Base-by-base conservation (phyloP, 2,113 vertebrate species). In the Trichomycterus rosablanca region DNA sequence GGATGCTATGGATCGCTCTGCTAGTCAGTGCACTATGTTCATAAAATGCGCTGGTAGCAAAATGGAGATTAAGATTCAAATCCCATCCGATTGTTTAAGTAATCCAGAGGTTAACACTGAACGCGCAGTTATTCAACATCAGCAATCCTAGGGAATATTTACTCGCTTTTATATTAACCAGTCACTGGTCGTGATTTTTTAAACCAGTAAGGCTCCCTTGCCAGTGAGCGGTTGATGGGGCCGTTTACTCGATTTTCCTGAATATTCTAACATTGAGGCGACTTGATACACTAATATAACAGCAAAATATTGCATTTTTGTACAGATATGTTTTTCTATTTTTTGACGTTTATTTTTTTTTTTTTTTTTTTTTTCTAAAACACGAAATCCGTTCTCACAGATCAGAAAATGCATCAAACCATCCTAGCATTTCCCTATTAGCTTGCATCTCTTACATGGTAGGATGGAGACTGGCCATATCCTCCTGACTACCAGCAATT, bases 1-100 rank as follows among this genome's bases (percentile, higher is more conserved):
- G 72, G 75, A 74, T 73, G 72, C 43, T 70, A 32, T 16, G 19
- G 61, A 54, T 46, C 18, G 57, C 56, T 23, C 39, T 42, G 63
- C 49, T 63, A 66, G 54, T 23, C 45, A 51, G 44, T 55, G 61
- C 32, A 46, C 40, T 24, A 32, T 32, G 57, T 30, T 11, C 28
- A 9, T 64, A 40, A 57, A 50, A 61, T 76, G 63, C 52, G 30
- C 35, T 53, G 49, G 57, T 34, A 50, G 26, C 56, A 52, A 55
- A 14, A 53, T 56, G 66, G 45, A 66, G 54, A 67, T 70, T 59
- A 53, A n/a, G 6, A 43, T 55, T 4, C 20, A 54, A 70, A 59
- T 62, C 43, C 12, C 28, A 12, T 34, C 42, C 7, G n/a, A n/a
- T 51, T 23, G 2, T 6, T 7, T 1, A 23, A 32, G 19, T 16